Percentiles rank a stretch among this genome's conserved stretches.
Evolutionary conservation across 2,113 vertebrate species (phyloP).

Genomic region (Stictonetta naevosa): DNA sequence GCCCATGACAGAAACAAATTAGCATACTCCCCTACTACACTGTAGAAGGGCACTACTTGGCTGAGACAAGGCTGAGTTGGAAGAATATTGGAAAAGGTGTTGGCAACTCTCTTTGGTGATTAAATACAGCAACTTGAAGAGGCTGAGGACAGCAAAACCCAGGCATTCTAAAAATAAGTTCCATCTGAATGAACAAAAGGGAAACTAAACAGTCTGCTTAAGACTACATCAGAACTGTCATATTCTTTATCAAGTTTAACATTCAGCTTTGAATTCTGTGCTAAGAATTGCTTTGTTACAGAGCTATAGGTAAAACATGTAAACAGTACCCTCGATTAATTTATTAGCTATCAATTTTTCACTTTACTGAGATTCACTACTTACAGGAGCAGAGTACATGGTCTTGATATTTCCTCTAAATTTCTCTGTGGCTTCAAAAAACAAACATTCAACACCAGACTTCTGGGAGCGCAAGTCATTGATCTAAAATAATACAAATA

Average conservation of each 20-base stretch:
- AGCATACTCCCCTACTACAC: not conserved
- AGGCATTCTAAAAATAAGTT: slow-evolving; percentile 12
- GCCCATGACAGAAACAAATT: not conserved
- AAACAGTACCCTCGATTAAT: not conserved
- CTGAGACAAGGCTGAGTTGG: not conserved
- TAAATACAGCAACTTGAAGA: not conserved
- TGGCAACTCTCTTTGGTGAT: not conserved
- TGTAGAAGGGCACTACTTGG: not conserved
- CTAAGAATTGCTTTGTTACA: not conserved
- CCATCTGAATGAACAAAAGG: not conserved
- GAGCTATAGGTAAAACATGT: not conserved
- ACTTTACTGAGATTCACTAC: slow-evolving; percentile 62
- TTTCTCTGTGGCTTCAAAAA: slow-evolving; percentile 91
- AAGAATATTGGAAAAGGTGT: not conserved
- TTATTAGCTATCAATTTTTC: not conserved
- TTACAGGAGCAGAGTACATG: slow-evolving; percentile 94
- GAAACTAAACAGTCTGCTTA: not conserved
- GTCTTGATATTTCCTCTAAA: slow-evolving; percentile 93
- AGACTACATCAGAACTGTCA: not conserved
- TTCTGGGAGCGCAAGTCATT: slow-evolving; percentile 93
- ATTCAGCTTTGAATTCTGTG: not conserved
- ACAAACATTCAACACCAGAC: slow-evolving; percentile 88
- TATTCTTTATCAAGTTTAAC: not conserved
- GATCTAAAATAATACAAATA: slow-evolving; percentile 77
- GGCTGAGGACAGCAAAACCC: slow-evolving; percentile 16